phyloP scores from a whole-genome alignment of 2,113 vertebrate genomes.

The Coptodon rendalli region DNA sequence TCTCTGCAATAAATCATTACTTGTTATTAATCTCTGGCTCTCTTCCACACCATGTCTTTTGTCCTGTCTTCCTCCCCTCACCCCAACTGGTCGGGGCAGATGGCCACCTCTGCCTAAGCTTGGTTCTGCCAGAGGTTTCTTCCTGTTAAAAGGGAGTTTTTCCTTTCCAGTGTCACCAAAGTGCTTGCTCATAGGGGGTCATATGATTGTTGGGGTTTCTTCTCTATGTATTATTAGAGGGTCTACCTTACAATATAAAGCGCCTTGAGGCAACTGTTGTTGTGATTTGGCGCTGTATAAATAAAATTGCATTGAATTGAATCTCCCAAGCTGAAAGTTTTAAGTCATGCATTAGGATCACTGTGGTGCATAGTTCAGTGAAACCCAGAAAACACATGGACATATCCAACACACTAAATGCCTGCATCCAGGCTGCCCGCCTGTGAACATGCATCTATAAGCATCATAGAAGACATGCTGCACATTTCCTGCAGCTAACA shows the following conservation, averaged over 20 bases:
- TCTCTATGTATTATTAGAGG: rapidly evolving
- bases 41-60: background rate
- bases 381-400: background rate
- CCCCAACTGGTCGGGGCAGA: rapidly evolving
- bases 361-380: background rate
- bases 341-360: background rate
- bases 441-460: background rate
- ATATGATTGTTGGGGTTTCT: rapidly evolving
- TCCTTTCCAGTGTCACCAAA: background rate
- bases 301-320: background rate
- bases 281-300: background rate
- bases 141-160: background rate
- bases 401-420: background rate
- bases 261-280: rapidly evolving
- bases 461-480: background rate
- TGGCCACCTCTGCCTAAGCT: background rate
- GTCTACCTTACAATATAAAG: background rate
- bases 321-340: background rate
- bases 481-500: background rate
- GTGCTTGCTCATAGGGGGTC: rapidly evolving
- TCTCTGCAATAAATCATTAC: background rate
- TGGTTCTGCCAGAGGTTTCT: background rate
- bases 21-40: background rate
- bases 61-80: background rate
- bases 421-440: background rate